Evolutionary conservation across 2,888 invertebrate species (phyloP), one percentile per base, ranked within the genome.

Genomic region (Abrostola triplasia): DNA sequence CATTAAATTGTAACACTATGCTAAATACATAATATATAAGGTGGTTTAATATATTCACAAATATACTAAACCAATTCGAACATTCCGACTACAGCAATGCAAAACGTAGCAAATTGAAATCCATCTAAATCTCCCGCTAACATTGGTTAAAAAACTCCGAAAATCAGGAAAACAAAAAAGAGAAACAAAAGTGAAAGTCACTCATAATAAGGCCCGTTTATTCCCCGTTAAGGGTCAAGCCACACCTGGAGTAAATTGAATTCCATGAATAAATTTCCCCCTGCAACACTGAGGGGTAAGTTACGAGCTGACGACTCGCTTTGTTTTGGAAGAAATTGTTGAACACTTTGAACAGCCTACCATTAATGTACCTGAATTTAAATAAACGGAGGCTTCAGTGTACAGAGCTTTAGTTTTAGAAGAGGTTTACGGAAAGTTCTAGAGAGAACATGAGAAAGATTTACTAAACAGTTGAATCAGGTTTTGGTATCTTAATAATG

Each of bases 231-330:
- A 92, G 91, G 92, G 92, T 91, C 92, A 90, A 88, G 86, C 88
- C 90, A 89, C 92, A 91, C 92, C 91, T 92, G 92, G 84, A 91
- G 89, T 90, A 90, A 91, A 92, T 92, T 92, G 91, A 91, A 91
- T 92, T 91, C 91, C 89, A 92, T 92, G 92, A 92, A 92, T 92
- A 92, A 91, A 91, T 92, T 92, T 90, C 81, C 80, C 81, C 67
- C 64, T 76, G 79, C 79, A 81, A 81, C 73, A 71, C 68, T 76
- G 63, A 50, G 68, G 68, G 52, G 41, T 64, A 81, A 80, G 80
- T 70, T 52, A 81, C 9, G 56, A 77, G 77, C 64, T 64, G 64
- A 41, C 24, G 40, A 12, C 44, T 41, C 47, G 38, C 12, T 53
- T 56, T 41, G 13, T 65, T 65, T 58, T 50, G 38, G 24, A 42